phyloP scores from a whole-genome alignment of 2,113 vertebrate genomes.

The Acrocephalus arundinaceus region DNA sequence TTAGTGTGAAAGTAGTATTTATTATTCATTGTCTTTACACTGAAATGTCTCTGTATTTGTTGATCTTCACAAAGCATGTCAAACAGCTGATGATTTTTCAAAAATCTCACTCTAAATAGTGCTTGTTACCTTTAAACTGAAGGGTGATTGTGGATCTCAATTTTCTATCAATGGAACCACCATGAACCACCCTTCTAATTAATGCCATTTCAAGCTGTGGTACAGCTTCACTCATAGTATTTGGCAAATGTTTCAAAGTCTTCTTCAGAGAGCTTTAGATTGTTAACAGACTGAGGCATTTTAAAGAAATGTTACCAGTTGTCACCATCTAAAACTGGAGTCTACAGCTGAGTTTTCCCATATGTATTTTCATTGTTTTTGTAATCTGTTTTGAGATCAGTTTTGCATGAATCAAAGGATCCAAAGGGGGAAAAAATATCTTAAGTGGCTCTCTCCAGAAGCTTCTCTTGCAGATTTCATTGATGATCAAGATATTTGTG shows the following conservation, averaged over 20 bases:
- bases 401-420: constrained; percentile 4
- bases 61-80: constrained; percentile 3
- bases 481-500: constrained; percentile 34
- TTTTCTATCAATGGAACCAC: neutral
- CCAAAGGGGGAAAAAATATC: neutral
- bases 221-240: neutral
- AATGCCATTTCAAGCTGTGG: neutral
- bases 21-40: constrained; percentile 11
- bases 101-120: neutral
- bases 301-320: neutral
- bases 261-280: neutral
- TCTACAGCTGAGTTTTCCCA: constrained; percentile 15
- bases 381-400: constrained; percentile 34
- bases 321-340: constrained; percentile 9
- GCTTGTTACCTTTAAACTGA: constrained; percentile 1
- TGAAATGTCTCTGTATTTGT: constrained; percentile 6
- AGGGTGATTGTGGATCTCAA: neutral
- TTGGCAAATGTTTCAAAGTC: neutral
- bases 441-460: constrained; percentile 11
- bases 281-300: constrained; percentile 3
- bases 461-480: constrained; percentile 37
- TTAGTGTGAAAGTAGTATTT: constrained; percentile 4
- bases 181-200: neutral
- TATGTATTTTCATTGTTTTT: constrained; percentile 45
- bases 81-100: neutral